These are phyloP conservation scores for Cnemophilus loriae DNA, from an alignment of 2,113 vertebrate genomes.

Conservation along the genomic window DNA sequence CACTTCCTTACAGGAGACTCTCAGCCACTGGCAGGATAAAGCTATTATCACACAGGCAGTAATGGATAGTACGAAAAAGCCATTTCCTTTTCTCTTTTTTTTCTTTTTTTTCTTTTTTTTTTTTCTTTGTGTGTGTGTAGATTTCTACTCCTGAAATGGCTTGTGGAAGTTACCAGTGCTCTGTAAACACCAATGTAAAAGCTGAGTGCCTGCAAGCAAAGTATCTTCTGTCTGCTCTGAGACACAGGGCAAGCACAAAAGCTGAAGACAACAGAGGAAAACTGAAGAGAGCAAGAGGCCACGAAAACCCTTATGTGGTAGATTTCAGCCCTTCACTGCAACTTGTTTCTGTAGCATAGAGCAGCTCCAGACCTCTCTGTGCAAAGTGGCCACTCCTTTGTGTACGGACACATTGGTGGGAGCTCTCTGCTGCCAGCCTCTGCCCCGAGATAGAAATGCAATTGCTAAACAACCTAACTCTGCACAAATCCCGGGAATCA, in stretches of 20 bases:
- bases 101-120: neutral
- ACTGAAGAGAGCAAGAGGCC: neutral
- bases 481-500: neutral
- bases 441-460: neutral
- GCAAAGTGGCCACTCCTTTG: neutral
- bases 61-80: slow-evolving; percentile 38
- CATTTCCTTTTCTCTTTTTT: neutral
- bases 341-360: neutral
- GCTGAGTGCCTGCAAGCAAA: neutral
- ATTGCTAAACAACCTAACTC: neutral
- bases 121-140: neutral
- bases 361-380: neutral
- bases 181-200: neutral
- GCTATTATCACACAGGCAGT: slow-evolving; percentile 16
- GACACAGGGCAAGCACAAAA: neutral
- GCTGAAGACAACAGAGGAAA: neutral
- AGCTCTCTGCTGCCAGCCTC: neutral
- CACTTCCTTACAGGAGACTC: slow-evolving; percentile 26
- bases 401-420: neutral
- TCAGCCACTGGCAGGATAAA: neutral
- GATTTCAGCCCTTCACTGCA: neutral
- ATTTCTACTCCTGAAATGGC: neutral
- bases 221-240: neutral
- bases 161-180: neutral
- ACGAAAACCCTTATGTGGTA: neutral